A percentile compares a stretch with the other conserved stretches of the same genome.
phyloP scores from a whole-genome alignment of 2,888 invertebrate species.

The Laothoe populi region DNA sequence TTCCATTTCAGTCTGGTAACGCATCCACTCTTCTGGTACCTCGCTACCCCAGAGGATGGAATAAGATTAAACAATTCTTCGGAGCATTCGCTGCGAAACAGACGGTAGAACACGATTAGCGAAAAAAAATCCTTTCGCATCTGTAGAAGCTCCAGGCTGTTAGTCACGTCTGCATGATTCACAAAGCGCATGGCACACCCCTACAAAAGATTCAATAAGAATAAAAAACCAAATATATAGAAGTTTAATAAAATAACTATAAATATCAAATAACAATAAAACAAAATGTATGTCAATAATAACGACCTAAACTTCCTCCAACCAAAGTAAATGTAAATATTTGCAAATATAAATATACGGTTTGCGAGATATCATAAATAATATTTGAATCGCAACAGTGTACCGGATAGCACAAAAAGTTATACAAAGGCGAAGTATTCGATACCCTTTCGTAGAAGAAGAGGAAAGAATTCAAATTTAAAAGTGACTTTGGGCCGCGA shows the following conservation, averaged over 20 bases:
- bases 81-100: too few relatives aligned
- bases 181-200: too few relatives aligned
- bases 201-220: too few relatives aligned
- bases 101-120: too few relatives aligned
- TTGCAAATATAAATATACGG: slow-evolving; percentile 34
- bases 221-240: not conserved
- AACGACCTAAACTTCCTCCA: slow-evolving; percentile 25
- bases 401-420: slow-evolving; percentile 78
- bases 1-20: too few relatives aligned
- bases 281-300: slow-evolving; percentile 1
- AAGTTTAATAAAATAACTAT: not conserved
- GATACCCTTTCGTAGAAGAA: slow-evolving; percentile 83
- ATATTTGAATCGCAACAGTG: slow-evolving; percentile 70
- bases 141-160: too few relatives aligned
- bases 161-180: too few relatives aligned
- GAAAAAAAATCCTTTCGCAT: too few relatives aligned
- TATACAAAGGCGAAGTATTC: slow-evolving; percentile 83
- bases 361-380: slow-evolving; percentile 62
- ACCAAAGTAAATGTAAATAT: slow-evolving; percentile 25
- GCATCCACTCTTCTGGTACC: too few relatives aligned
- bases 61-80: too few relatives aligned
- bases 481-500: slow-evolving; percentile 68
- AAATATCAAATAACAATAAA: not conserved
- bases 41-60: too few relatives aligned
- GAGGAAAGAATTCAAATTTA: slow-evolving; percentile 81